Percentiles rank a stretch among this genome's conserved stretches.
Conservation (phyloP, 1,140 invertebrate genomes). For the Probaryconus sp. region DNA sequence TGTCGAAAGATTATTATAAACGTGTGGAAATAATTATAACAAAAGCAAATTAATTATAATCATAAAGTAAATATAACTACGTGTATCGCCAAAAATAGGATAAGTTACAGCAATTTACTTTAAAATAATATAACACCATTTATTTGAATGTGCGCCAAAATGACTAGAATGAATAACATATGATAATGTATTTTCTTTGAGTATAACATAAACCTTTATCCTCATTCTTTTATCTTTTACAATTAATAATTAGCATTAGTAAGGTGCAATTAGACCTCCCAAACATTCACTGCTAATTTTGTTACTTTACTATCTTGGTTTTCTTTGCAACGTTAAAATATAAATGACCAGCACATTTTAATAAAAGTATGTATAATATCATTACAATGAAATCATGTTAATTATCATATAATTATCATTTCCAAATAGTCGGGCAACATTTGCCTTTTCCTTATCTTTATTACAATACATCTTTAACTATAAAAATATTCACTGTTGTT, state of each 20-base stretch:
- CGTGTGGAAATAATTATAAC: conserved; percentile 47
- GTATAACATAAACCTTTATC: conserved; percentile 38
- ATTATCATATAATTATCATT: no score
- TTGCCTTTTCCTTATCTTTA: no score
- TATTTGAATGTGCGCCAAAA: conserved; percentile 53
- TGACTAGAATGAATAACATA: conserved; percentile 57
- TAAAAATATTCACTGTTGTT: conserved; percentile 15
- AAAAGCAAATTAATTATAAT: conserved; percentile 51
- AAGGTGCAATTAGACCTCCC: conserved; percentile 50
- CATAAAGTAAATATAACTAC: conserved; percentile 47
- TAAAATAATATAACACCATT: conserved; percentile 46
- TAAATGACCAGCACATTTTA: background rate
- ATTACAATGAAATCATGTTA: no score
- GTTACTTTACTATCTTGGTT: no score
- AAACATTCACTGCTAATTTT: conserved; percentile 46
- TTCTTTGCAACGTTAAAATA: background rate
- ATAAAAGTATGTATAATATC: background rate
- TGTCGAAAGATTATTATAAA: conserved; percentile 53
- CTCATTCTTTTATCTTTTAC: conserved; percentile 6
- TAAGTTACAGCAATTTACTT: conserved; percentile 50
- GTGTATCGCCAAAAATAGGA: conserved; percentile 25
- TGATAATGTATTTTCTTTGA: conserved; percentile 46
- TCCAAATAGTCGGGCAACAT: no score
- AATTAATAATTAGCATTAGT: conserved; percentile 52
- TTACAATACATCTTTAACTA: conserved; percentile 5